phyloP scores from a whole-genome alignment of 2,797 vertebrate species.

The Anabas testudineus region DNA sequence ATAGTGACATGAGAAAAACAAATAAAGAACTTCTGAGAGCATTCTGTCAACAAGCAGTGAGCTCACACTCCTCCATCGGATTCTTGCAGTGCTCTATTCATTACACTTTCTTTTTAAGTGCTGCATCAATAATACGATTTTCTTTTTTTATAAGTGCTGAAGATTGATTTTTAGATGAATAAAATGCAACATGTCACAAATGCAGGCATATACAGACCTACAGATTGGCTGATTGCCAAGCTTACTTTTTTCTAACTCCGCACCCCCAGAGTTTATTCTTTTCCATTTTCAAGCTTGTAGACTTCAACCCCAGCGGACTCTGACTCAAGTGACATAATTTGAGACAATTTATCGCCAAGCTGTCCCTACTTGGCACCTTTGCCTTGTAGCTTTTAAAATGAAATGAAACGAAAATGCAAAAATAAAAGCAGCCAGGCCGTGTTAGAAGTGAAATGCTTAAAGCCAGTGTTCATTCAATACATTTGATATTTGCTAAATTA shows the following conservation, averaged over 20 bases:
- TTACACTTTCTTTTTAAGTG: background rate
- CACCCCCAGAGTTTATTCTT: background rate
- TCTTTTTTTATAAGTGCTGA: background rate
- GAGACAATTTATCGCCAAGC: background rate
- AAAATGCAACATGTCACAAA: background rate
- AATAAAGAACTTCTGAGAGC: background rate
- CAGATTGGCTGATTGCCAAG: background rate
- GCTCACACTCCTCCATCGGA: background rate
- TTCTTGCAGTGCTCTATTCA: background rate
- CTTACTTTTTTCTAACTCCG: background rate
- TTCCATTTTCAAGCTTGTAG: background rate
- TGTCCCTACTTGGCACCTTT: slow-evolving; percentile 1
- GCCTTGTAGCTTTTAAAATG: slow-evolving; percentile 13
- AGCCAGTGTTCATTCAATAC: slow-evolving; percentile 30
- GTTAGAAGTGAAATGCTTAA: slow-evolving; percentile 14
- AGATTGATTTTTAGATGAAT: background rate
- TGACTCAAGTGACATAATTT: slow-evolving; percentile 3
- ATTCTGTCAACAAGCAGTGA: background rate
- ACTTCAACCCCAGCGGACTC: background rate
- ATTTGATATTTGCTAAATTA: slow-evolving; percentile 21
- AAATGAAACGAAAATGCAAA: background rate
- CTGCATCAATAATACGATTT: too few species aligned
- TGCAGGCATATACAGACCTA: background rate
- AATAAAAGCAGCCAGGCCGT: background rate
- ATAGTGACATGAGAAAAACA: background rate